Evolutionary conservation across 1,140 invertebrate genomes (phyloP).

Genomic region (Helicoverpa zea): DNA sequence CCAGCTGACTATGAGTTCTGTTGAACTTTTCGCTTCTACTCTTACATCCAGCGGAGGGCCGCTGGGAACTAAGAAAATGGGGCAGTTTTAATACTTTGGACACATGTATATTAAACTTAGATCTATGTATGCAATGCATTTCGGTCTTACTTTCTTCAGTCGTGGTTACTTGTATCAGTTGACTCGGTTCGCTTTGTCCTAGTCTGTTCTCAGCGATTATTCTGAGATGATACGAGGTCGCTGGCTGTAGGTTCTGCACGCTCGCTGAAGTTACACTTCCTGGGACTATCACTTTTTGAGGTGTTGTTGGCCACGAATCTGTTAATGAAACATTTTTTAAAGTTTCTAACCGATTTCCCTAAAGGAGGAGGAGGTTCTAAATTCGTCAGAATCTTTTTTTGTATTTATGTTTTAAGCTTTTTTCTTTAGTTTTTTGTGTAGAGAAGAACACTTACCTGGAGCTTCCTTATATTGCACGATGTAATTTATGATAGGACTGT

Average conservation of each 20-base stretch:
- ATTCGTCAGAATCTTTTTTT: too few species aligned
- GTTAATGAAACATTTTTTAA: neutral
- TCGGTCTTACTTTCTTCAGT: slow-evolving; percentile 91
- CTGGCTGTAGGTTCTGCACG: slow-evolving; percentile 93
- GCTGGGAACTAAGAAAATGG: slow-evolving; percentile 90
- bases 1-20: slow-evolving; percentile 96
- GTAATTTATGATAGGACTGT: slow-evolving; percentile 95
- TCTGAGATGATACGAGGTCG: slow-evolving; percentile 96
- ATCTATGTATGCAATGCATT: neutral
- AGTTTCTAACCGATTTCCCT: neutral
- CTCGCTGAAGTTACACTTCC: slow-evolving; percentile 92
- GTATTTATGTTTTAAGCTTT: too few species aligned
- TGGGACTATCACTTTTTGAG: slow-evolving; percentile 92
- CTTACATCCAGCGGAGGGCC: slow-evolving; percentile 94
- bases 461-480: slow-evolving; percentile 95
- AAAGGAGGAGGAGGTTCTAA: too few species aligned
- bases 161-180: slow-evolving; percentile 93
- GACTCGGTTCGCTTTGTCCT: slow-evolving; percentile 95
- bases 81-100: neutral
- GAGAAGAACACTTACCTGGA: slow-evolving; percentile 88
- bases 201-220: slow-evolving; percentile 96
- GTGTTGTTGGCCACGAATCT: slow-evolving; percentile 92
- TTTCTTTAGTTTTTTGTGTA: neutral
- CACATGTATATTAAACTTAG: neutral
- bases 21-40: slow-evolving; percentile 95